Percentiles rank a stretch among this genome's conserved stretches.
These are phyloP conservation scores for Phrynocephalus forsythii DNA, from an alignment of 2,797 vertebrate species.

Conservation along the genomic window DNA sequence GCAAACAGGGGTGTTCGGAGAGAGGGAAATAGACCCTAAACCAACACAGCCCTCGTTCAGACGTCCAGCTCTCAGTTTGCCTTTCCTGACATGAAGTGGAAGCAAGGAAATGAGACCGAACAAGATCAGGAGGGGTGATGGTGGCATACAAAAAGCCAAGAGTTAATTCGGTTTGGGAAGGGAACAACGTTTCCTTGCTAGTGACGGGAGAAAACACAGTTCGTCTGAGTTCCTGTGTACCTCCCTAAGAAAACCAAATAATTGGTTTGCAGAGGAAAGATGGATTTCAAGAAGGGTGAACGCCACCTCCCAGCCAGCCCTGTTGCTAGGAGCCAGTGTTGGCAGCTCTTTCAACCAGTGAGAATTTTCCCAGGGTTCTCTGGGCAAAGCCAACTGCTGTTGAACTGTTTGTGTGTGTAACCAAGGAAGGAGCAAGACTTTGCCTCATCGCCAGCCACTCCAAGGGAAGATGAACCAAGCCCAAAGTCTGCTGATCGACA, in stretches of 20 bases:
- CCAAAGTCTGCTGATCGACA: constrained; percentile 13
- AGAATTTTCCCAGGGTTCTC: constrained; percentile 6
- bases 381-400: not conserved
- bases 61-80: not conserved
- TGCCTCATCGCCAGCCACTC: rapidly evolving
- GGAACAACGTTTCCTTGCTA: not conserved
- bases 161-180: no score
- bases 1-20: not conserved
- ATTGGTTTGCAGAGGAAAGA: not conserved
- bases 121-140: no score
- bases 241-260: not conserved
- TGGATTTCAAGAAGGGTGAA: not conserved
- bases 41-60: not conserved
- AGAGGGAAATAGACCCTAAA: not conserved
- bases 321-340: not conserved
- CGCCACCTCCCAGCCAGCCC: not conserved
- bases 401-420: not conserved
- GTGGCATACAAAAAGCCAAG: no score
- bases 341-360: not conserved
- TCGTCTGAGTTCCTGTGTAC: not conserved
- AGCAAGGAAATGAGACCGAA: no score
- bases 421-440: not conserved
- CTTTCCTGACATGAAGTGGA: not conserved
- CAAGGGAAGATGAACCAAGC: constrained; percentile 27
- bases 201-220: not conserved